A percentile compares a stretch with the other conserved stretches of the same genome.
Conservation (phyloP, 2,888 invertebrate genomes). For the Cosmorhoe ocellata region DNA sequence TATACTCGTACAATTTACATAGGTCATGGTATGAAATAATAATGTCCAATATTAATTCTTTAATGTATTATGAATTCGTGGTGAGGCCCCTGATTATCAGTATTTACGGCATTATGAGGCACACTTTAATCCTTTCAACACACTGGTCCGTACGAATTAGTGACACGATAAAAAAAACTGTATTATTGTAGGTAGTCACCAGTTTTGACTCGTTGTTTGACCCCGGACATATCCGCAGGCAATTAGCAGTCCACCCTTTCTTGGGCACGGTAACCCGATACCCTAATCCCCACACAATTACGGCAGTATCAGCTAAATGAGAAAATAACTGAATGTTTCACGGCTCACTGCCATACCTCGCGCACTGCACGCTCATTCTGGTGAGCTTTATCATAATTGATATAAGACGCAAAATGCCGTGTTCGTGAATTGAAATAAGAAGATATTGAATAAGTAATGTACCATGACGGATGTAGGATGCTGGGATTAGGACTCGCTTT, state of each 20-base stretch:
- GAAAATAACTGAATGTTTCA: slow-evolving; percentile 66
- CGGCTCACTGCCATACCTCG: slow-evolving; percentile 27
- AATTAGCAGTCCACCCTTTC: slow-evolving; percentile 21
- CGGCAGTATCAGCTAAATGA: slow-evolving; percentile 58
- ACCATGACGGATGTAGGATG: slow-evolving; percentile 8
- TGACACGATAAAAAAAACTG: no score
- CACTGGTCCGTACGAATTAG: no score
- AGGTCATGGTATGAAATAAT: no score
- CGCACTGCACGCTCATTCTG: no score
- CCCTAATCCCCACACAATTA: slow-evolving; percentile 62
- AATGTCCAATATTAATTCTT: no score
- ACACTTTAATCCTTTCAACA: no score
- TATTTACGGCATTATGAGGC: no score
- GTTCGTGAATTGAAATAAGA: background rate
- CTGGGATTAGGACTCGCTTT: slow-evolving; percentile 6
- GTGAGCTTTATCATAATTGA: background rate
- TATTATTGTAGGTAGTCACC: no score
- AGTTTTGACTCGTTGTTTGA: slow-evolving; percentile 1
- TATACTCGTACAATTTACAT: no score
- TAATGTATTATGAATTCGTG: no score
- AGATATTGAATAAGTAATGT: slow-evolving; percentile 15
- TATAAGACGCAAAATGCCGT: background rate
- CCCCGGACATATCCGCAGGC: slow-evolving; percentile 14
- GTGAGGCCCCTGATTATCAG: no score
- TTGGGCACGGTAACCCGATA: slow-evolving; percentile 54